Percentiles rank a stretch among this genome's conserved stretches.
Evolutionary conservation across 2,888 invertebrate species (phyloP).

Genomic region (Pheosia tremula): DNA sequence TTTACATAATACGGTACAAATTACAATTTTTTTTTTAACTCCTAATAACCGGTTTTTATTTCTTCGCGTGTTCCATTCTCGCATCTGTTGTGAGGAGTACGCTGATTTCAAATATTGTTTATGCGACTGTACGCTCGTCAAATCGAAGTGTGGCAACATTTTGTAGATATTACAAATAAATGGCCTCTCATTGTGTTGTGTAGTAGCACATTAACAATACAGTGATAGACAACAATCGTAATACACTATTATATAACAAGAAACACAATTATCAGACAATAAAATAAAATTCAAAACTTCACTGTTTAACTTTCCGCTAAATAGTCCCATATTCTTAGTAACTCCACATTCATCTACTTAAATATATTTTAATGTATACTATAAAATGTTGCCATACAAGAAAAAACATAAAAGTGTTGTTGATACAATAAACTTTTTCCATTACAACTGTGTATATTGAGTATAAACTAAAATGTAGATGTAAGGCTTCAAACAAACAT

Average conservation of each 20-base stretch:
- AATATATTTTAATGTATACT: neutral
- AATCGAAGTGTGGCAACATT: constrained; percentile 40
- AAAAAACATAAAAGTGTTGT: constrained; percentile 44
- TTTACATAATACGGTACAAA: constrained; percentile 35
- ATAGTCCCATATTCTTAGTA: too few species aligned
- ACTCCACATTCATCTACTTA: too few species aligned
- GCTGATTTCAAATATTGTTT: constrained; percentile 12
- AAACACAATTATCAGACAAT: too few species aligned
- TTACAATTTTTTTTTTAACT: constrained; percentile 5
- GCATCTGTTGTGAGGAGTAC: constrained; percentile 11
- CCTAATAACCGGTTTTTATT: constrained; percentile 14
- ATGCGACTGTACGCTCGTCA: constrained; percentile 4
- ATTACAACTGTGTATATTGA: constrained; percentile 29
- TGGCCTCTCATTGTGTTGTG: too few species aligned
- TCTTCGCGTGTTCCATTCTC: constrained; percentile 15
- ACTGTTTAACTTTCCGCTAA: too few species aligned
- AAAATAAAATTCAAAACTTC: too few species aligned
- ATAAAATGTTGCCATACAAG: constrained; percentile 50
- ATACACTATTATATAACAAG: too few species aligned
- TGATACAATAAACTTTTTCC: constrained; percentile 39
- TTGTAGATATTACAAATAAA: constrained; percentile 13
- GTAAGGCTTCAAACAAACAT: constrained; percentile 38
- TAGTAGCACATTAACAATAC: too few species aligned
- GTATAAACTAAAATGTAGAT: constrained; percentile 30
- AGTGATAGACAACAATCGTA: too few species aligned